Percentiles rank a stretch among this genome's conserved stretches.
Conservation (phyloP, 2,113 vertebrate genomes). For the Sebastes schlegelii region DNA sequence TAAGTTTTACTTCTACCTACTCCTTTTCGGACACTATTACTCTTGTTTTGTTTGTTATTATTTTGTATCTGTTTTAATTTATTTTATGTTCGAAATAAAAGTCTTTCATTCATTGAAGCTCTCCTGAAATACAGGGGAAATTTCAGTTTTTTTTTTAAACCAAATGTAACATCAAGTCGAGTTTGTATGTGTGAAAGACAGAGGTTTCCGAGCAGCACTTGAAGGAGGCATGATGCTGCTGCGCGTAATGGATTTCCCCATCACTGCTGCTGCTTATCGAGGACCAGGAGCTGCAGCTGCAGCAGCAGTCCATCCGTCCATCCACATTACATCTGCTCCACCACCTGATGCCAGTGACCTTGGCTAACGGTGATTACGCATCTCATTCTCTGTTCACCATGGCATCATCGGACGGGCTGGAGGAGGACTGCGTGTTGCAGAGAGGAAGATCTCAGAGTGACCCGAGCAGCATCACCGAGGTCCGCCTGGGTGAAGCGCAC, state of each 20-base stretch:
- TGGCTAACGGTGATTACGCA: conserved; percentile 74
- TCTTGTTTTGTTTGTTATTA: too few species aligned
- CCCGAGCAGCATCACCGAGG: conserved; percentile 91
- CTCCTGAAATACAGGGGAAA: fast-evolving
- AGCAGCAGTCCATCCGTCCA: conserved; percentile 65
- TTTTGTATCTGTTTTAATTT: too few species aligned
- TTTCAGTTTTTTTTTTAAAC: neutral
- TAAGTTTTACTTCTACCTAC: too few species aligned
- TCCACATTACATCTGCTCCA: conserved; percentile 61
- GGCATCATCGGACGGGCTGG: conserved; percentile 89
- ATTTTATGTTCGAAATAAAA: too few species aligned
- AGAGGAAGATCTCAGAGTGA: conserved; percentile 94
- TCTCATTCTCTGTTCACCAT: conserved; percentile 80
- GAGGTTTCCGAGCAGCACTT: conserved; percentile 46
- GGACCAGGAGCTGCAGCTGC: conserved; percentile 72
- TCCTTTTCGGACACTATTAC: too few species aligned
- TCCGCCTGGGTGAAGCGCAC: conserved; percentile 82
- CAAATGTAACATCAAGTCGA: neutral
- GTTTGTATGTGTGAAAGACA: too few species aligned
- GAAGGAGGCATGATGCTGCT: conserved; percentile 68
- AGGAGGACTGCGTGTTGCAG: conserved; percentile 88
- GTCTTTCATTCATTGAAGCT: neutral
- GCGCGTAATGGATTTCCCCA: conserved; percentile 76
- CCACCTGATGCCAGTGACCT: conserved; percentile 82
- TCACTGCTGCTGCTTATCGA: conserved; percentile 55